Percentiles rank a stretch among this genome's conserved stretches.
Evolutionary conservation across 2,888 invertebrate genomes (phyloP).

Genomic region (Pterostichus niger): DNA sequence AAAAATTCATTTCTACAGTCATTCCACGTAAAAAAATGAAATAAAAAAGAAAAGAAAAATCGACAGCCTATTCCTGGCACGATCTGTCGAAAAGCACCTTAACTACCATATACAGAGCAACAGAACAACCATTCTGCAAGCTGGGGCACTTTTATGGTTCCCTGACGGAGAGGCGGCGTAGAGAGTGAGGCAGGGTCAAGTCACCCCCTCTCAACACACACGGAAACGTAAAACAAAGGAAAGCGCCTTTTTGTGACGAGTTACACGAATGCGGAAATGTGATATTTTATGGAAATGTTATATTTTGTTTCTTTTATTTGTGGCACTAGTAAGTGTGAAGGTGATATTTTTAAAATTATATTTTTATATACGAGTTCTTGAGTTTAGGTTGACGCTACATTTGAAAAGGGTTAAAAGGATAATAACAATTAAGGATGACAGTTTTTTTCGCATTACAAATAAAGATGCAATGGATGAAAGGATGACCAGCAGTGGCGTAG

Average conservation of each 20-base stretch:
- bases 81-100: constrained; percentile 51
- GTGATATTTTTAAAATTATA: constrained; percentile 1
- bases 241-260: constrained; percentile 19
- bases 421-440: too few relatives aligned
- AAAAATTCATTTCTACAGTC: constrained; percentile 45
- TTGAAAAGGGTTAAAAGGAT: too few relatives aligned
- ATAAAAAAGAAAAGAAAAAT: constrained; percentile 46
- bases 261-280: constrained; percentile 28
- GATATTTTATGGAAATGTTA: constrained; percentile 45
- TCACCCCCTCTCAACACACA: constrained; percentile 3
- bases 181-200: constrained; percentile 7
- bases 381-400: too few relatives aligned
- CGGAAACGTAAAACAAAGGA: constrained; percentile 27
- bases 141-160: constrained; percentile 54
- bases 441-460: too few relatives aligned
- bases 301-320: constrained; percentile 17
- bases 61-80: constrained; percentile 56
- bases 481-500: too few relatives aligned
- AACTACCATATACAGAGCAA: constrained; percentile 62
- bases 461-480: too few relatives aligned
- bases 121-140: constrained; percentile 64
- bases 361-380: too few relatives aligned
- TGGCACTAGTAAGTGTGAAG: background rate
- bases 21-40: constrained; percentile 62
- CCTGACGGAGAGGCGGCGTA: background rate